phyloP scores from a whole-genome alignment of 2,888 invertebrate genomes.

The Cephonodes hylas region DNA sequence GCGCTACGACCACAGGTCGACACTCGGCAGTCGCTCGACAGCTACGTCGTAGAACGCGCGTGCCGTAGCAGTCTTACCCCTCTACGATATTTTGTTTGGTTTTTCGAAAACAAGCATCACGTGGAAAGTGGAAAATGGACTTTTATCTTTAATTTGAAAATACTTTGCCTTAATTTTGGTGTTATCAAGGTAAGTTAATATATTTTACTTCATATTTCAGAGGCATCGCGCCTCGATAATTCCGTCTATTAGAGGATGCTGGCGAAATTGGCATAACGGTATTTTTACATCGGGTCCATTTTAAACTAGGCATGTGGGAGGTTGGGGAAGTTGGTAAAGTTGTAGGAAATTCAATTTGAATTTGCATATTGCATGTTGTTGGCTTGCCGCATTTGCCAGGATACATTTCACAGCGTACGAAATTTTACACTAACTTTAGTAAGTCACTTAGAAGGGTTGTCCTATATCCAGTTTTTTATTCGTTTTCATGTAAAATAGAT shows the following conservation, averaged over 20 bases:
- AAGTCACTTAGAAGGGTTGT: too few relatives aligned
- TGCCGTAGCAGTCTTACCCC: constrained; percentile 25
- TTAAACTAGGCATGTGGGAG: not conserved
- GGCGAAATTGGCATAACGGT: not conserved
- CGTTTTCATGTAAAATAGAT: too few relatives aligned
- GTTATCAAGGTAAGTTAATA: not conserved
- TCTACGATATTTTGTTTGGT: constrained; percentile 20
- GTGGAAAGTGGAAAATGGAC: not conserved
- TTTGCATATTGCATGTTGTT: not conserved
- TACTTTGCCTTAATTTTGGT: too few relatives aligned
- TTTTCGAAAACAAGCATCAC: constrained; percentile 1
- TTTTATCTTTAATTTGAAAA: not conserved
- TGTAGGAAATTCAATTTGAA: too few relatives aligned
- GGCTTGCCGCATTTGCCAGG: too few relatives aligned
- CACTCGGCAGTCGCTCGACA: constrained; percentile 53
- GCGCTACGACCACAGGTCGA: constrained; percentile 45
- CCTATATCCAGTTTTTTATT: too few relatives aligned
- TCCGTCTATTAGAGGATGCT: not conserved
- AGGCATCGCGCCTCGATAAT: not conserved
- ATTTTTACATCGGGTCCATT: not conserved
- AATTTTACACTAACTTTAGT: too few relatives aligned
- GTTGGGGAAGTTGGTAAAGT: not conserved
- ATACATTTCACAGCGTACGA: too few relatives aligned
- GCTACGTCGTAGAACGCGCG: constrained; percentile 57
- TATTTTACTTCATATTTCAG: not conserved